Evolutionary conservation across 2,888 invertebrate genomes (phyloP).

Genomic region (Nomada flava): DNA sequence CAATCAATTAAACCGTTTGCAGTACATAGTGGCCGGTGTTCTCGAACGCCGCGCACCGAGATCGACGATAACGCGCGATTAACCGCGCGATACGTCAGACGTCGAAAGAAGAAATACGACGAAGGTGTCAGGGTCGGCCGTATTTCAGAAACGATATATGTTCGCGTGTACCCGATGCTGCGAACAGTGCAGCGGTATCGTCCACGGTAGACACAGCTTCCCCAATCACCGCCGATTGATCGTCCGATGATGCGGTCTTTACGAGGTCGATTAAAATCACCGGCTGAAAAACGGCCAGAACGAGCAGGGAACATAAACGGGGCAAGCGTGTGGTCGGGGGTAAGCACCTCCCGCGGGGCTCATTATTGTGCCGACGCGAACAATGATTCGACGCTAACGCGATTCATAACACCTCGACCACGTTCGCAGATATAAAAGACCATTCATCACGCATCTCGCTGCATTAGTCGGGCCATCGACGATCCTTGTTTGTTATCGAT

Average conservation of each 20-base stretch:
- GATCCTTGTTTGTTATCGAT: conserved; percentile 74
- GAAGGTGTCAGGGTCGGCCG: conserved; percentile 14
- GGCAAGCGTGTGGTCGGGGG: conserved; percentile 18
- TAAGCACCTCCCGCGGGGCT: conserved; percentile 70
- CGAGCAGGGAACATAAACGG: conserved; percentile 13
- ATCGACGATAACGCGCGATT: neutral
- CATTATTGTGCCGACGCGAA: conserved; percentile 76
- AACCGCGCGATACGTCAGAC: too few relatives aligned
- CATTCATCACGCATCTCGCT: conserved; percentile 72
- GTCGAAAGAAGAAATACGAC: conserved; percentile 5
- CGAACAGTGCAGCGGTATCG: conserved; percentile 30
- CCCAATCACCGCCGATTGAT: conserved; percentile 56
- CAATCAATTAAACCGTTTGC: conserved; percentile 6
- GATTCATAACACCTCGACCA: conserved; percentile 73
- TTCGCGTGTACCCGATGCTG: neutral
- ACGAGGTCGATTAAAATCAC: conserved; percentile 66
- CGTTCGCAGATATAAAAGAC: conserved; percentile 71
- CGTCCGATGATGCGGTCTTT: conserved; percentile 54
- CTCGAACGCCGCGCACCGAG: neutral
- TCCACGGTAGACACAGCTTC: conserved; percentile 42
- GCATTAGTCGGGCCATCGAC: conserved; percentile 73
- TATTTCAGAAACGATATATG: conserved; percentile 34
- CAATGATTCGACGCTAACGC: conserved; percentile 79
- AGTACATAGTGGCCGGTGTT: too few relatives aligned
- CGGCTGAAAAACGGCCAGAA: conserved; percentile 2